Conservation (phyloP, 2,888 invertebrate species). For the Aplocera efformata region DNA sequence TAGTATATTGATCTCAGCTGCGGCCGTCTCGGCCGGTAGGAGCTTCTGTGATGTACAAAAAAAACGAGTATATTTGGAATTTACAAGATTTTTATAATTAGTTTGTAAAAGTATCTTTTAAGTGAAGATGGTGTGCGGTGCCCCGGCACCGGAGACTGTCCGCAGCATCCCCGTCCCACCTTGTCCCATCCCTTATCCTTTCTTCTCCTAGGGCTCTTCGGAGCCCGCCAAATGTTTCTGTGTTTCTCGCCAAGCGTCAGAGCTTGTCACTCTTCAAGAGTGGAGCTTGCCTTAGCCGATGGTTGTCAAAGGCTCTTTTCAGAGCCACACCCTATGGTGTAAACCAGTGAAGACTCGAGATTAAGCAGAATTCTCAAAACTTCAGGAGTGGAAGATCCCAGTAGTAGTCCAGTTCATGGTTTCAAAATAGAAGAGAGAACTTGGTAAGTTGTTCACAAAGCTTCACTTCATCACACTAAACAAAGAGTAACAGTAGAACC, state of each 20-base stretch:
- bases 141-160: conserved; percentile 51
- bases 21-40: conserved; percentile 55
- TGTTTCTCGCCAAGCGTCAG: conserved; percentile 38
- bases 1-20: conserved; percentile 76
- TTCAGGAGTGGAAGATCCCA: background rate
- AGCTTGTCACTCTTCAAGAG: conserved; percentile 43
- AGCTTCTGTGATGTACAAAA: conserved; percentile 80
- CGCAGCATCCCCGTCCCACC: conserved; percentile 59
- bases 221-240: conserved; percentile 61
- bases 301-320: background rate
- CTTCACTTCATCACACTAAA: too few species aligned
- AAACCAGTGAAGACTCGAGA: background rate
- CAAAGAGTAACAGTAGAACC: too few species aligned
- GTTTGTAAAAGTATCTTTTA: conserved; percentile 74
- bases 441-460: too few species aligned
- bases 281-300: conserved; percentile 28
- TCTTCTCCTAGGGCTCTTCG: conserved; percentile 58
- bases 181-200: conserved; percentile 46
- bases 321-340: background rate
- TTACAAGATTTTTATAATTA: conserved; percentile 80
- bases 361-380: background rate
- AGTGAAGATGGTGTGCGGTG: conserved; percentile 60
- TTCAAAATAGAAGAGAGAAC: too few species aligned
- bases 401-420: background rate
- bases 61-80: conserved; percentile 75